These are phyloP conservation scores for Notamacropus eugenii DNA, from an alignment of 2,797 vertebrate genomes.

Conservation along the genomic window DNA sequence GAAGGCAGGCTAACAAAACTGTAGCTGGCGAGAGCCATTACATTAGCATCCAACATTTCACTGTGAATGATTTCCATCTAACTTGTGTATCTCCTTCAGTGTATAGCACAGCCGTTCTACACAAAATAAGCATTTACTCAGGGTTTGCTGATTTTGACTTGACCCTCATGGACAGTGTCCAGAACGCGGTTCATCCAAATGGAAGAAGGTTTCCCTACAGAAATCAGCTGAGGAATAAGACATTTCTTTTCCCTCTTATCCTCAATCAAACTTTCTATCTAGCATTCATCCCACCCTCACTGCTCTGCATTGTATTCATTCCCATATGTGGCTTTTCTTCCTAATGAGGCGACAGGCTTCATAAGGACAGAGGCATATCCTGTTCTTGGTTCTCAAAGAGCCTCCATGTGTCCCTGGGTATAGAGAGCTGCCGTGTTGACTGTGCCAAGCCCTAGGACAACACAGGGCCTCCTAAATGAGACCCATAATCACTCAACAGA, in stretches of 20 bases:
- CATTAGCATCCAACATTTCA: conserved; percentile 19
- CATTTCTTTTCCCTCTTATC: neutral
- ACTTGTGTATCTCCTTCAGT: neutral
- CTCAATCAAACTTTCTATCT: neutral
- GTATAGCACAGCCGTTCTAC: neutral
- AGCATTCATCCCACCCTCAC: neutral
- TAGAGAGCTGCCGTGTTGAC: neutral
- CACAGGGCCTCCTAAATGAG: too few relatives aligned
- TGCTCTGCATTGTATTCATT: neutral
- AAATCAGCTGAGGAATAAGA: neutral
- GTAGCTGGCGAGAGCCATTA: conserved; percentile 6
- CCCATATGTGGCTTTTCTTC: neutral
- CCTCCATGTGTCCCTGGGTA: neutral
- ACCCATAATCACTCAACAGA: neutral
- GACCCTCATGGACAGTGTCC: neutral
- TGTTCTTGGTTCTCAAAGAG: neutral
- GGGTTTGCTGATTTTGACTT: neutral
- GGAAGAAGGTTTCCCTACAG: neutral
- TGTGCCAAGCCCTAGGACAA: neutral
- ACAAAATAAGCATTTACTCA: neutral
- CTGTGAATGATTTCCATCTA: neutral
- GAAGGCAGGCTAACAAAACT: conserved; percentile 26
- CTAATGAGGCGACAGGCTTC: neutral
- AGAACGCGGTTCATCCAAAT: neutral
- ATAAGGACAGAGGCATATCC: neutral